These are phyloP conservation scores for Homarus gammarus DNA, from an alignment of 2,888 invertebrate genomes.

Conservation along the genomic window DNA sequence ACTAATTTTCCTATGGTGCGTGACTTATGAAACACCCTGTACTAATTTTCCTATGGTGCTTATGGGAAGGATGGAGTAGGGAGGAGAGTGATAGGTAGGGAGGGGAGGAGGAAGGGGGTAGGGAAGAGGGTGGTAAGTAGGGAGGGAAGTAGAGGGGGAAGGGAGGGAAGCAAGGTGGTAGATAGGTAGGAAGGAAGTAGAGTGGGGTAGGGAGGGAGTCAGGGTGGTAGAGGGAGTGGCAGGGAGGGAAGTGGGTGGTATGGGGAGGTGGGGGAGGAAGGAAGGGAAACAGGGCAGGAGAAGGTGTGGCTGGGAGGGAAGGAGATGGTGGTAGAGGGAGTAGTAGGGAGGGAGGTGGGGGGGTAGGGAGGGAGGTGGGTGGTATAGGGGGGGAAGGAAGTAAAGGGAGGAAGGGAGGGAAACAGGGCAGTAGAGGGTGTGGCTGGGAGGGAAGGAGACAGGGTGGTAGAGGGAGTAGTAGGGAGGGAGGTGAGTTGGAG, in stretches of 20 bases:
- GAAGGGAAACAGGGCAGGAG: neutral
- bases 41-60: too few relatives aligned
- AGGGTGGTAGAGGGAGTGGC: neutral
- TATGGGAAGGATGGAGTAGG: too few relatives aligned
- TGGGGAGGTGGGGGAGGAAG: neutral
- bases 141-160: neutral
- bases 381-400: neutral
- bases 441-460: neutral
- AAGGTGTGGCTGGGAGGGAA: neutral
- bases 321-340: too few relatives aligned
- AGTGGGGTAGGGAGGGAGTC: neutral
- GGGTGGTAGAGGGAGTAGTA: neutral
- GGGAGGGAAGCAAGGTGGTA: neutral
- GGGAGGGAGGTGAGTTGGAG: neutral
- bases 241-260: neutral
- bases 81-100: conserved; percentile 16
- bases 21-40: too few relatives aligned
- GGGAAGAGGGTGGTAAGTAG: neutral
- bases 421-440: neutral
- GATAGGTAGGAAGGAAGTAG: conserved; percentile 8
- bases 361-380: neutral
- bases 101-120: neutral
- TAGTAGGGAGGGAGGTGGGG: neutral
- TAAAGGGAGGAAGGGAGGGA: neutral
- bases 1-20: too few relatives aligned